A percentile compares a stretch with the other conserved stretches of the same genome.
phyloP scores from a whole-genome alignment of 2,888 invertebrate genomes.

The Melanotus villosus region DNA sequence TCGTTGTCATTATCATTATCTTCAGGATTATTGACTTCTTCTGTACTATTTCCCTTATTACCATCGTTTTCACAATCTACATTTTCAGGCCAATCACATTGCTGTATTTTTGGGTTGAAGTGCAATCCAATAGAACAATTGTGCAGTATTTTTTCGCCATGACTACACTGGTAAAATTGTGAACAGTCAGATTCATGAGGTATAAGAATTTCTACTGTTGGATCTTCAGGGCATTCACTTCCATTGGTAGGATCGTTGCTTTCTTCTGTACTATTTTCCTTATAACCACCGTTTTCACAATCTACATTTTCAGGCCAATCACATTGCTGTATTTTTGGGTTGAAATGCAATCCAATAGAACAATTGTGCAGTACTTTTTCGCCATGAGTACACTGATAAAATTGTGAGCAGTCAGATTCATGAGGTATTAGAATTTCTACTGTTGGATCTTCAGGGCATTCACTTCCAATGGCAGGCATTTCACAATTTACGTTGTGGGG shows the following conservation, averaged over 20 bases:
- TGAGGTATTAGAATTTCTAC: slow-evolving; percentile 32
- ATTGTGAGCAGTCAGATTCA: slow-evolving; percentile 44
- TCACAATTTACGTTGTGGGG: slow-evolving; percentile 46
- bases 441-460: background rate
- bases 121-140: slow-evolving; percentile 49
- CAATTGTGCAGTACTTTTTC: slow-evolving; percentile 40
- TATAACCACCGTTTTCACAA: background rate
- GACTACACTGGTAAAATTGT: slow-evolving; percentile 48
- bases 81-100: slow-evolving; percentile 50
- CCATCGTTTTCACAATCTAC: slow-evolving; percentile 38
- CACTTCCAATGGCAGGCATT: background rate
- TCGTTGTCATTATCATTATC: slow-evolving; percentile 1
- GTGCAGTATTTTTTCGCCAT: slow-evolving; percentile 38
- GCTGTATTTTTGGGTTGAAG: slow-evolving; percentile 43
- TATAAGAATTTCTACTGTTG: slow-evolving; percentile 3
- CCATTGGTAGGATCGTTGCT: background rate
- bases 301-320: slow-evolving; percentile 45
- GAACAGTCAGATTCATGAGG: slow-evolving; percentile 44
- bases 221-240: background rate
- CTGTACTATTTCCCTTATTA: slow-evolving; percentile 25
- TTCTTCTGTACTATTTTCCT: slow-evolving; percentile 27
- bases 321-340: slow-evolving; percentile 45
- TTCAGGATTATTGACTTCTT: slow-evolving; percentile 32
- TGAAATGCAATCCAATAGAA: slow-evolving; percentile 49
- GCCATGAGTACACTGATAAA: slow-evolving; percentile 48